These are phyloP conservation scores for Philereme transversata DNA, from an alignment of 2,888 invertebrate genomes.

Conservation along the genomic window DNA sequence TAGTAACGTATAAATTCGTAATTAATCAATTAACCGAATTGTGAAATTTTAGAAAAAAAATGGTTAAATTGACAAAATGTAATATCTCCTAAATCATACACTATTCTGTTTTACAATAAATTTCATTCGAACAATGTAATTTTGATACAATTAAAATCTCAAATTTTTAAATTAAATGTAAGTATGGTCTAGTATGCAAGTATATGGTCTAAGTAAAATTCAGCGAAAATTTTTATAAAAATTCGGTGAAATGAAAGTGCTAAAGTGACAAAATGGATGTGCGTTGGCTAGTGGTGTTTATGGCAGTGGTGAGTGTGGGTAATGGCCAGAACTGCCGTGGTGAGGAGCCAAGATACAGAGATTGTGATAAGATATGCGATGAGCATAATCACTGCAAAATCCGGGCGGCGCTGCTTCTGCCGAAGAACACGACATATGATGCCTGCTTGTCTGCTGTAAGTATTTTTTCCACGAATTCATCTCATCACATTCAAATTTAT, in stretches of 20 bases:
- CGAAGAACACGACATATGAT: slow-evolving; percentile 81
- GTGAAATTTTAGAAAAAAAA: too few species aligned
- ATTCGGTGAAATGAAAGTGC: slow-evolving; percentile 13
- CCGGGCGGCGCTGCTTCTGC: slow-evolving; percentile 86
- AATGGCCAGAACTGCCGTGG: slow-evolving; percentile 67
- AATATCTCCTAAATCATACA: too few species aligned
- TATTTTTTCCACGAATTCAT: slow-evolving; percentile 27
- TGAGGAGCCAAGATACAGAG: slow-evolving; percentile 59
- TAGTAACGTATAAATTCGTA: too few species aligned
- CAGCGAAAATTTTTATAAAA: not conserved
- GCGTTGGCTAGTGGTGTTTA: slow-evolving; percentile 56
- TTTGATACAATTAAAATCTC: too few species aligned
- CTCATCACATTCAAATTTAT: too few species aligned
- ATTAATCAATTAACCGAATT: too few species aligned
- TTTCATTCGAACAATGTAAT: too few species aligned
- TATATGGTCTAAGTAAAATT: too few species aligned
- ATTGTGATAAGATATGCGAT: slow-evolving; percentile 80
- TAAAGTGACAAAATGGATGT: slow-evolving; percentile 48
- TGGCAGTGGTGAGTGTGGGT: slow-evolving; percentile 44
- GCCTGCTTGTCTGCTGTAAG: slow-evolving; percentile 82
- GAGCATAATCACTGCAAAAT: slow-evolving; percentile 82
- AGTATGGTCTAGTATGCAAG: too few species aligned
- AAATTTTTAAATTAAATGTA: too few species aligned
- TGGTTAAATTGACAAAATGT: too few species aligned
- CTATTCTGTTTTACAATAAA: too few species aligned